Percentiles rank a stretch among this genome's conserved stretches.
phyloP scores from a whole-genome alignment of 2,113 vertebrate genomes.

The Panthera tigris region DNA sequence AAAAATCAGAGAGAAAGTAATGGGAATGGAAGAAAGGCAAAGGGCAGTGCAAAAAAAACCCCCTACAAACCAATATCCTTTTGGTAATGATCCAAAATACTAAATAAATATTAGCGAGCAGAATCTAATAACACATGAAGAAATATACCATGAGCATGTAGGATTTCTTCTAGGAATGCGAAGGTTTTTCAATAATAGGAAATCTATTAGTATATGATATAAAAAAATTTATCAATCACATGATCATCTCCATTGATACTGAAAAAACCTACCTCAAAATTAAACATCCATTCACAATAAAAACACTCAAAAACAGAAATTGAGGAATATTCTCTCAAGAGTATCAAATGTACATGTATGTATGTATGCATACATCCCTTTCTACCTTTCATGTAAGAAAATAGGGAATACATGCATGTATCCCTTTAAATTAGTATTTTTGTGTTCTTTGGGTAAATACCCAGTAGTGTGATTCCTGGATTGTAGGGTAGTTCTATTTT shows the following conservation, averaged over 20 bases:
- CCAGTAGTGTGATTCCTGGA: no score
- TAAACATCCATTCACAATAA: not conserved
- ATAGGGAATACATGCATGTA: not conserved
- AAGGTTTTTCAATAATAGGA: constrained; percentile 9
- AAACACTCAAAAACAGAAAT: not conserved
- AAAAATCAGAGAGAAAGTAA: not conserved
- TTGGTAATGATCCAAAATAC: not conserved
- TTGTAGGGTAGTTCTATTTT: no score
- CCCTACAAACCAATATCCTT: not conserved
- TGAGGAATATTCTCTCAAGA: not conserved
- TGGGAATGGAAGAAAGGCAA: not conserved
- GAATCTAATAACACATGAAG: not conserved
- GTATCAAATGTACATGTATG: not conserved
- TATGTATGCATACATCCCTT: no score
- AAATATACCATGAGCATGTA: not conserved
- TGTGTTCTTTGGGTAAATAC: not conserved
- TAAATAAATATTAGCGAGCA: not conserved
- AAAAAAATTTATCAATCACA: not conserved
- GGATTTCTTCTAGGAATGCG: not conserved
- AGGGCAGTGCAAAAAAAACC: not conserved
- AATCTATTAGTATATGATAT: not conserved
- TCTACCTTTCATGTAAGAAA: not conserved
- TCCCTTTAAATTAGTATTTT: not conserved
- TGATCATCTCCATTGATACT: not conserved
- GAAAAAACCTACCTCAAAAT: not conserved